Percentiles rank a stretch among this genome's conserved stretches.
Evolutionary conservation across 1,140 invertebrate species (phyloP).

Genomic region (Camponotus floridanus): DNA sequence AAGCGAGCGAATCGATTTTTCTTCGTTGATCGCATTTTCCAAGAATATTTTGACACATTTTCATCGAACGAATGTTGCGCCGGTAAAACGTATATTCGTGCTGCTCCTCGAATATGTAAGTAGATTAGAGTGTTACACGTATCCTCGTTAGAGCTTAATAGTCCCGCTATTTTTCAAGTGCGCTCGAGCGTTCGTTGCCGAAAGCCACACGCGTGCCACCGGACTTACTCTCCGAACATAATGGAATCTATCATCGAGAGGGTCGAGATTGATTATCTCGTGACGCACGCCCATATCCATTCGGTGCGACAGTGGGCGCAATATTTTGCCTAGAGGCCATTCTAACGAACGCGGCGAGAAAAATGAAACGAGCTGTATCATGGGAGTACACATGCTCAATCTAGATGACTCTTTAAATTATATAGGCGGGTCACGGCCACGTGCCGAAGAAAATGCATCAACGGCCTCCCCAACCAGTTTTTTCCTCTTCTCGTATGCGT

Average conservation of each 20-base stretch:
- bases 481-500: constrained; percentile 31
- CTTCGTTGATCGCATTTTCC: background rate
- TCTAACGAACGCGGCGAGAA: constrained; percentile 70
- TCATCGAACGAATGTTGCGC: background rate
- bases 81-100: constrained; percentile 15
- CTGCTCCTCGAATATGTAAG: constrained; percentile 1
- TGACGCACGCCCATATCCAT: constrained; percentile 52
- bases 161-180: constrained; percentile 21
- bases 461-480: constrained; percentile 49
- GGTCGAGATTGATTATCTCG: constrained; percentile 66
- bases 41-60: background rate
- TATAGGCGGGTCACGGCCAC: constrained; percentile 71
- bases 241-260: constrained; percentile 43
- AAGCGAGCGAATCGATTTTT: background rate
- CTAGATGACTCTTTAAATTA: constrained; percentile 72
- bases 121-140: background rate
- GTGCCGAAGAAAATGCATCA: constrained; percentile 68
- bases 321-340: constrained; percentile 69
- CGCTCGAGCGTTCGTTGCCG: constrained; percentile 16
- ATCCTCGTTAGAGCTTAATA: constrained; percentile 14
- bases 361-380: constrained; percentile 59
- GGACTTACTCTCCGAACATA: constrained; percentile 27
- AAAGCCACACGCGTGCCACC: constrained; percentile 35
- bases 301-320: constrained; percentile 43
- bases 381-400: constrained; percentile 41